phyloP scores from a whole-genome alignment of 2,888 invertebrate species.

The Pseudococcus jackbeardsleyi region DNA sequence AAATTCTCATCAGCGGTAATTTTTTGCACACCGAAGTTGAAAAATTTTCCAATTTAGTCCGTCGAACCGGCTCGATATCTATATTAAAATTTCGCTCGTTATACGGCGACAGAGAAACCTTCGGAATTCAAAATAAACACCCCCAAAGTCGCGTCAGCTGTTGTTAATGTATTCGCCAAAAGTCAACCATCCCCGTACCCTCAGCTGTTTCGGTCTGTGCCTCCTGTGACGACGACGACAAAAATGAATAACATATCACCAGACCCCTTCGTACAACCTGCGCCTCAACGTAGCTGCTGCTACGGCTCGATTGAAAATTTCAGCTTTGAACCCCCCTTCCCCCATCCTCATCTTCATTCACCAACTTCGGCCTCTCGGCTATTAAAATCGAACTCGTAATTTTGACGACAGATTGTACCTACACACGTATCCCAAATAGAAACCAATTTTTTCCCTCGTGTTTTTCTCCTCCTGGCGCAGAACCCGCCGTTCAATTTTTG shows the following conservation, averaged over 20 bases:
- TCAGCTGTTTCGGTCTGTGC: neutral
- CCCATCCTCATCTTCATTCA: neutral
- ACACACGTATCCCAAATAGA: neutral
- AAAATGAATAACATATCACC: constrained; percentile 12
- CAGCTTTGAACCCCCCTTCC: neutral
- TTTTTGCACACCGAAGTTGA: neutral
- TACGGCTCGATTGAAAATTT: neutral
- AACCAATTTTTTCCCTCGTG: neutral
- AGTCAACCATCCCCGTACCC: constrained; percentile 8
- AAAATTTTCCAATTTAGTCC: neutral
- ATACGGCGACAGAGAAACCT: neutral
- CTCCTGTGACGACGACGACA: neutral
- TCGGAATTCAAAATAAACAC: neutral
- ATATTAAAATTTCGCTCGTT: constrained; percentile 9
- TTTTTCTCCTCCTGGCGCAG: neutral
- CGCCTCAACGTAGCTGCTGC: neutral
- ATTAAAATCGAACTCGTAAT: constrained; percentile 39
- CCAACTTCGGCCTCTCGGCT: neutral
- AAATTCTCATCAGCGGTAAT: neutral
- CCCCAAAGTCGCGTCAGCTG: constrained; percentile 9
- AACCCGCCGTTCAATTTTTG: neutral
- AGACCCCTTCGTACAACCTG: neutral
- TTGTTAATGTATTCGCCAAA: constrained; percentile 43
- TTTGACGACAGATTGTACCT: constrained; percentile 19
- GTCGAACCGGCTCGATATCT: neutral